phyloP scores from a whole-genome alignment of 2,888 invertebrate genomes.

The Timema cristinae region DNA sequence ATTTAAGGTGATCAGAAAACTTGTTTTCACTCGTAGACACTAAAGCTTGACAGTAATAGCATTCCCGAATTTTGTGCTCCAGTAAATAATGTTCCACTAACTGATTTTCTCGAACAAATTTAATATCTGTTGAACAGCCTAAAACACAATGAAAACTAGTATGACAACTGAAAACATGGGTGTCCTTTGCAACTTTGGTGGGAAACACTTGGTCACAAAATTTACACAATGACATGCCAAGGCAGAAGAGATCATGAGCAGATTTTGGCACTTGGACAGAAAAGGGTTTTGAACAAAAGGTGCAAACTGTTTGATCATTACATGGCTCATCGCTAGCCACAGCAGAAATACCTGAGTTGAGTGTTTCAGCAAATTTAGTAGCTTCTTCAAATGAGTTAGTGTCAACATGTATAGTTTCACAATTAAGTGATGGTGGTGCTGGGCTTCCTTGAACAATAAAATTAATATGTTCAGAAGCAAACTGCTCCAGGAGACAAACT shows the following conservation, averaged over 20 bases:
- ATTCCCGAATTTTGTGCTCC: constrained; percentile 26
- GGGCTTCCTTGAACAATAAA: constrained; percentile 29
- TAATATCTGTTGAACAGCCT: constrained; percentile 20
- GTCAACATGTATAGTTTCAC: constrained; percentile 15
- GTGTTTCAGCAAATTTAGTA: constrained; percentile 25
- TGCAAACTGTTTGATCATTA: constrained; percentile 22
- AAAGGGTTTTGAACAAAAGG: constrained; percentile 30
- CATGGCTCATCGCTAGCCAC: constrained; percentile 19
- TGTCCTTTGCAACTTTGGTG: constrained; percentile 19
- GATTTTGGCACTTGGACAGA: constrained; percentile 31
- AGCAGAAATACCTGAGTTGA: constrained; percentile 25
- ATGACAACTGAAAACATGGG: constrained; percentile 27
- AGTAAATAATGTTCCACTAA: constrained; percentile 26
- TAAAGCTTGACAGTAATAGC: constrained; percentile 28
- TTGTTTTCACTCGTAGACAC: constrained; percentile 22
- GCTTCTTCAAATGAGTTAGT: constrained; percentile 18
- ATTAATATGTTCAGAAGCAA: constrained; percentile 29
- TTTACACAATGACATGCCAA: constrained; percentile 27
- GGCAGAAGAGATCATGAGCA: constrained; percentile 32
- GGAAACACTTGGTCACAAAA: constrained; percentile 29
- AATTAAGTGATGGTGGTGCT: constrained; percentile 24
- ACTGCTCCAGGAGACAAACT: constrained; percentile 30
- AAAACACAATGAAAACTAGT: constrained; percentile 26
- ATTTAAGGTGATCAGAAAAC: constrained; percentile 25
- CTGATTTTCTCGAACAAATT: constrained; percentile 27